These are phyloP conservation scores for Xylota segnis DNA, from an alignment of 2,888 invertebrate genomes.

Conservation along the genomic window DNA sequence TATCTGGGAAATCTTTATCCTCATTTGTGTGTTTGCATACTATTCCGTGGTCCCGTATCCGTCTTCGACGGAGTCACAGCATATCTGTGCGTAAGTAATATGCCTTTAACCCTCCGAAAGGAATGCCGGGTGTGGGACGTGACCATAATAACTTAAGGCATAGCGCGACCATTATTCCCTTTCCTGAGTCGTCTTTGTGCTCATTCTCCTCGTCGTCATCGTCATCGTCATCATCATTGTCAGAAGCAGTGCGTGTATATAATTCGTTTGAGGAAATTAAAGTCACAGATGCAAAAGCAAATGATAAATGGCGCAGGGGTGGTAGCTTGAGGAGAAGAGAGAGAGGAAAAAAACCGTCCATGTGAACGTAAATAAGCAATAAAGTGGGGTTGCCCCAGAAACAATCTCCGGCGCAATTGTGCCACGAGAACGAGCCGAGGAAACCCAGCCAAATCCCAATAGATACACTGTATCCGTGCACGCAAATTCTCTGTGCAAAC, in stretches of 20 bases:
- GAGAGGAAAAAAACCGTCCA: neutral
- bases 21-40: conserved; percentile 36
- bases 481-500: neutral
- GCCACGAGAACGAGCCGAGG: neutral
- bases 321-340: neutral
- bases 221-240: neutral
- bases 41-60: conserved; percentile 24
- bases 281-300: conserved; percentile 46
- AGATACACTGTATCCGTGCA: neutral
- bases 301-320: conserved; percentile 29
- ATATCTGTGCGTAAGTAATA: conserved; percentile 71
- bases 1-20: conserved; percentile 45
- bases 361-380: conserved; percentile 12
- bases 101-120: conserved; percentile 42
- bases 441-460: neutral
- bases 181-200: neutral
- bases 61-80: conserved; percentile 50
- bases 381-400: conserved; percentile 26
- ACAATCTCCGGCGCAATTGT: conserved; percentile 13
- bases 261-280: conserved; percentile 44
- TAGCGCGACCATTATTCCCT: conserved; percentile 30
- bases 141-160: conserved; percentile 59
- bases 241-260: conserved; percentile 30
- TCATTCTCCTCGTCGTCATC: neutral
- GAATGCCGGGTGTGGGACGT: conserved; percentile 59